Conservation (phyloP, 2,113 vertebrate species). For the Anthoscopus minutus region DNA sequence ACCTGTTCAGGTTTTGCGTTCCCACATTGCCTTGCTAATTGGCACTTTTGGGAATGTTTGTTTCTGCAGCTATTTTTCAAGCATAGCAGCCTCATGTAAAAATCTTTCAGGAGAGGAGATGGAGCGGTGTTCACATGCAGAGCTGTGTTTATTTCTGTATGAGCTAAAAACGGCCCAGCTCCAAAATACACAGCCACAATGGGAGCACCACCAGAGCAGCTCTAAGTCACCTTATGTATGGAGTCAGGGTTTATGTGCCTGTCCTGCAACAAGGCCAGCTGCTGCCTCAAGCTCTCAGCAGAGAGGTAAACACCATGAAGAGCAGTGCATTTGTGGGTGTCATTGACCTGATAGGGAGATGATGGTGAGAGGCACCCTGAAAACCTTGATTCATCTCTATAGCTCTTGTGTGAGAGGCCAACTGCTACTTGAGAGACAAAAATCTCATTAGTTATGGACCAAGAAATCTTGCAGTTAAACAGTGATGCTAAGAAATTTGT, state of each 20-base stretch:
- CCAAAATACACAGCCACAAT: not conserved
- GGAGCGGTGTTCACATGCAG: not conserved
- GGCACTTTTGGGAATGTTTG: not conserved
- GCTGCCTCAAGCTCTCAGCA: not conserved
- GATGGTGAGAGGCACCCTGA: not conserved
- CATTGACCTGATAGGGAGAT: not conserved
- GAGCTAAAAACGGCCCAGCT: not conserved
- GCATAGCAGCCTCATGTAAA: not conserved
- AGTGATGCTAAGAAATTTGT: not conserved
- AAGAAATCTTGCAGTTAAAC: not conserved
- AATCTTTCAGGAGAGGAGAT: not conserved
- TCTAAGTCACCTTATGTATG: not conserved
- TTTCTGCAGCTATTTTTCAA: not conserved
- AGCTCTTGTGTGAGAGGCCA: not conserved
- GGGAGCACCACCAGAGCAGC: not conserved
- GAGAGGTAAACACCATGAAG: not conserved
- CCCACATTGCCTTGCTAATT: not conserved
- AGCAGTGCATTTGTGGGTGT: not conserved
- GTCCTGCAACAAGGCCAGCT: not conserved
- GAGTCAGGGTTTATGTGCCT: not conserved
- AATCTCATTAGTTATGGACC: not conserved
- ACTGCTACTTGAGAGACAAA: not conserved
- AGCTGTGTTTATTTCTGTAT: not conserved
- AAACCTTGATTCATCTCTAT: not conserved
- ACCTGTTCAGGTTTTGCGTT: not conserved